Evolutionary conservation across 2,888 invertebrate species (phyloP).

Genomic region (Dynastes grantii): DNA sequence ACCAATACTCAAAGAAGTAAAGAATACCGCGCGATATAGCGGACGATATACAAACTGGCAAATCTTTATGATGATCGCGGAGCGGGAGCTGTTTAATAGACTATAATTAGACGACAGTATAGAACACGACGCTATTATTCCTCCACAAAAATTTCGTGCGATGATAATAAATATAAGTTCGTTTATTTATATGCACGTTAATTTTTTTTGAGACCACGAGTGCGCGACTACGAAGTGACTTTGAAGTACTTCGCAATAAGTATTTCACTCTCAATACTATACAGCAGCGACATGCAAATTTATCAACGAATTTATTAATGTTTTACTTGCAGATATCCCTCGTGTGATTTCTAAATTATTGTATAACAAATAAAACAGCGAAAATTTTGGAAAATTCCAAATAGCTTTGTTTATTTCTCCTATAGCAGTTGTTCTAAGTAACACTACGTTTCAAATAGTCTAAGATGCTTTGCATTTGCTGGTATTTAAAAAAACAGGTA

Average conservation of each 20-base stretch:
- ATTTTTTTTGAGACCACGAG: not conserved
- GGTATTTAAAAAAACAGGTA: no score
- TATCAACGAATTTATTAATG: no score
- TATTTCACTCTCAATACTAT: not conserved
- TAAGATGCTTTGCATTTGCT: no score
- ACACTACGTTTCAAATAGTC: no score
- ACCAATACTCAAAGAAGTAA: constrained; percentile 19
- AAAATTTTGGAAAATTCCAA: no score
- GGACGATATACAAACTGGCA: constrained; percentile 33
- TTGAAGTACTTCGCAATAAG: not conserved
- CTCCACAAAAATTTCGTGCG: constrained; percentile 37
- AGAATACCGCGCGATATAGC: constrained; percentile 15
- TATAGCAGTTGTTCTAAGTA: no score
- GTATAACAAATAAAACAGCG: no score
- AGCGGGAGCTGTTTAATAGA: constrained; percentile 48
- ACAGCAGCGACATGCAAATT: no score
- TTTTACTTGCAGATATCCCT: no score
- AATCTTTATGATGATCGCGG: constrained; percentile 45
- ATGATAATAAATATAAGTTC: constrained; percentile 25
- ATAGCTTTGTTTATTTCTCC: no score
- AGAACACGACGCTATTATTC: constrained; percentile 45
- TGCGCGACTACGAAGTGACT: no score
- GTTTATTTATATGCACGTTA: constrained; percentile 26
- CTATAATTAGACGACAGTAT: constrained; percentile 48
- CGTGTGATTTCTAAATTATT: no score